Evolutionary conservation across 2,888 invertebrate species (phyloP).

Genomic region (Noctua janthe): DNA sequence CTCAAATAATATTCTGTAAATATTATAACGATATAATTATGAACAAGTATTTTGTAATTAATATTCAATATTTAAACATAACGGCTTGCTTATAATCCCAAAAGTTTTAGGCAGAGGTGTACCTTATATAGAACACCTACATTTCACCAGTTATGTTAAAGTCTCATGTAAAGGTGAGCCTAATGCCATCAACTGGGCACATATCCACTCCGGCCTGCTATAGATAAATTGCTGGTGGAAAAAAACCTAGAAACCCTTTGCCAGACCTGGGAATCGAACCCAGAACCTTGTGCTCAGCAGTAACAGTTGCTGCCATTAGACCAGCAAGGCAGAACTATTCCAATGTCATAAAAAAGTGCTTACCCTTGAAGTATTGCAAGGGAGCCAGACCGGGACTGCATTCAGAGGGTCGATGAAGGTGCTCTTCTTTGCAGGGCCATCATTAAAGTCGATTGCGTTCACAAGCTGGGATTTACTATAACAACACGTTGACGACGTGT

Average conservation of each 20-base stretch:
- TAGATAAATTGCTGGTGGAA: neutral
- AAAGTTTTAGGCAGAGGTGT: neutral
- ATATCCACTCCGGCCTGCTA: neutral
- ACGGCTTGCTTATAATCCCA: neutral
- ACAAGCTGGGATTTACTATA: conserved; percentile 66
- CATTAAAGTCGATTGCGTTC: conserved; percentile 59
- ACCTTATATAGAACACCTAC: neutral
- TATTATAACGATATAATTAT: neutral
- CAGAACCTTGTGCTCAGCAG: neutral
- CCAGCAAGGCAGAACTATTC: neutral
- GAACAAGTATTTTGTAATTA: neutral
- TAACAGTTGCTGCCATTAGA: neutral
- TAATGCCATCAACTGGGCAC: neutral
- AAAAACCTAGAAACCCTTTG: neutral
- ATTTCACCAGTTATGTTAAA: neutral
- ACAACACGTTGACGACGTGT: conserved; percentile 49
- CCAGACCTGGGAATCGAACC: neutral
- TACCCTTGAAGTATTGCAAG: conserved; percentile 53
- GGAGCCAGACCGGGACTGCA: conserved; percentile 59
- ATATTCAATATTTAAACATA: neutral
- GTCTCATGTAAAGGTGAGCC: neutral
- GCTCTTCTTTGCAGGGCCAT: conserved; percentile 59
- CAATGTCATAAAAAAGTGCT: neutral
- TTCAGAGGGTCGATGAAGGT: conserved; percentile 67
- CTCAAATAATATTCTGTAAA: neutral